These are phyloP conservation scores for Odontocerum albicorne DNA, from an alignment of 2,888 invertebrate species.

Conservation along the genomic window DNA sequence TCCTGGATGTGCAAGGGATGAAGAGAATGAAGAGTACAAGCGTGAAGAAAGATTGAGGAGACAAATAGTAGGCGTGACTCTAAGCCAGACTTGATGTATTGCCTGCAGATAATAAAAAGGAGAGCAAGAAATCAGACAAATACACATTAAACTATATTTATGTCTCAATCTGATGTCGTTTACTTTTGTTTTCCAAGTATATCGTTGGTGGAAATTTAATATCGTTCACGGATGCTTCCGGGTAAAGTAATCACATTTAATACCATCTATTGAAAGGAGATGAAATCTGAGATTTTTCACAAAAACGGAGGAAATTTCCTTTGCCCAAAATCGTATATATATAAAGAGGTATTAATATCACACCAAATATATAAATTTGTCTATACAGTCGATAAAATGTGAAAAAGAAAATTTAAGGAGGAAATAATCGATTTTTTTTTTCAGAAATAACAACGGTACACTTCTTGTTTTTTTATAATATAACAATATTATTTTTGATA, in stretches of 20 bases:
- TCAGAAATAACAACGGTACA: too few relatives aligned
- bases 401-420: background rate
- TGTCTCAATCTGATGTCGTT: conserved; percentile 6
- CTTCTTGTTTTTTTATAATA: too few relatives aligned
- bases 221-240: conserved; percentile 5
- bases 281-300: background rate
- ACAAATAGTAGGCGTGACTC: conserved; percentile 11
- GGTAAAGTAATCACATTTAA: conserved; percentile 8
- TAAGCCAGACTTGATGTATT: conserved; percentile 18
- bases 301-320: background rate
- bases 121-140: conserved; percentile 4
- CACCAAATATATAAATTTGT: background rate
- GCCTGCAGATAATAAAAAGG: conserved; percentile 18
- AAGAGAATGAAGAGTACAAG: too few relatives aligned
- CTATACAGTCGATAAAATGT: background rate
- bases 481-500: too few relatives aligned
- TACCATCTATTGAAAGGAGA: conserved; percentile 5
- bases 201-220: conserved; percentile 7
- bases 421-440: background rate
- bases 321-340: background rate
- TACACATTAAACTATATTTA: conserved; percentile 20
- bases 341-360: background rate
- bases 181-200: conserved; percentile 10
- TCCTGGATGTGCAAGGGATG: too few relatives aligned
- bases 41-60: background rate